Evolutionary conservation across 2,113 vertebrate genomes (phyloP).

Genomic region (Platysternon megacephalum): DNA sequence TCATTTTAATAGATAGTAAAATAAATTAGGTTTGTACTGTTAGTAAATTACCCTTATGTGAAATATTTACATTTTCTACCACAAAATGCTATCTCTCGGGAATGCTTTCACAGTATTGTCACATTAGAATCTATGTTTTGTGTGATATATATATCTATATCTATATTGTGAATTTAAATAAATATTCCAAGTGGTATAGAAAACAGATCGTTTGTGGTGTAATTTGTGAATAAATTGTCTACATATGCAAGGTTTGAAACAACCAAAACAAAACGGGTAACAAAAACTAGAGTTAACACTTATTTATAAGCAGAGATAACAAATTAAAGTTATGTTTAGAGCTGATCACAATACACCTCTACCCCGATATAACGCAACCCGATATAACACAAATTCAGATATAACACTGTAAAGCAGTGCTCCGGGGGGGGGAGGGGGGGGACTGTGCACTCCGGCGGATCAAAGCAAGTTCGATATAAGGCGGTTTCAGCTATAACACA

Average conservation of each 20-base stretch:
- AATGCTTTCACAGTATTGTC: neutral
- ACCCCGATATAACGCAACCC: too few relatives aligned
- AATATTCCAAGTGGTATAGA: neutral
- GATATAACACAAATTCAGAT: too few relatives aligned
- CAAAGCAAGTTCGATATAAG: too few relatives aligned
- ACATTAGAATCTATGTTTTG: neutral
- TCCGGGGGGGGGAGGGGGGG: too few relatives aligned
- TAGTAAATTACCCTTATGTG: neutral
- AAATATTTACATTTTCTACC: neutral
- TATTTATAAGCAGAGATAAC: neutral
- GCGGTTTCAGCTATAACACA: too few relatives aligned
- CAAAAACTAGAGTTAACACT: neutral
- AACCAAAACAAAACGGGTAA: neutral
- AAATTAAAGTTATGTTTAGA: neutral
- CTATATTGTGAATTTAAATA: neutral
- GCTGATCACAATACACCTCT: neutral
- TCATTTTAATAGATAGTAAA: neutral
- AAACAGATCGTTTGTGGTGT: neutral
- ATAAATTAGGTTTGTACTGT: neutral
- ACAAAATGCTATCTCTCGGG: neutral
- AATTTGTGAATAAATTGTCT: neutral
- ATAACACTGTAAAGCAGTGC: too few relatives aligned
- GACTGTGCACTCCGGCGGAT: too few relatives aligned
- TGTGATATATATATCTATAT: neutral
- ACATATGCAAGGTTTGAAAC: neutral